phyloP scores from a whole-genome alignment of 2,797 vertebrate species.

The Salarias fasciatus region DNA sequence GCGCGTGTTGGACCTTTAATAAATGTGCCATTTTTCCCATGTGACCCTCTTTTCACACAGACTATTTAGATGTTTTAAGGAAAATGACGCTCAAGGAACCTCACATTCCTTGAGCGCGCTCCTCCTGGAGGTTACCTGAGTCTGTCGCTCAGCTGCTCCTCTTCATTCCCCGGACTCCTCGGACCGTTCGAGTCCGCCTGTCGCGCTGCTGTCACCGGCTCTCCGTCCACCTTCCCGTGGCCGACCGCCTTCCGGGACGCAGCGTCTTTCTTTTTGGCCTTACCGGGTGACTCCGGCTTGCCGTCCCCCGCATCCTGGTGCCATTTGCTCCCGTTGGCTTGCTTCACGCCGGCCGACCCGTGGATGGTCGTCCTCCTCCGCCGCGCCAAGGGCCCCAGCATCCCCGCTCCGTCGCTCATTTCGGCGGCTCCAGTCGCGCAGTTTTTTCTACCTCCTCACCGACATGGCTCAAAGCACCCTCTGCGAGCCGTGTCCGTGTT shows the following conservation, averaged over 20 bases:
- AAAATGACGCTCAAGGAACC: no score
- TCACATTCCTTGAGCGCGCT: not conserved
- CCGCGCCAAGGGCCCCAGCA: conserved; percentile 68
- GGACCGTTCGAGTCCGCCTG: conserved; percentile 16
- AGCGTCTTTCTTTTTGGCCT: conserved; percentile 31
- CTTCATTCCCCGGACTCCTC: conserved; percentile 58
- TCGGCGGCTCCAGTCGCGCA: conserved; percentile 30
- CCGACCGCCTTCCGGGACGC: conserved; percentile 14
- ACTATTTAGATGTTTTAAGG: no score
- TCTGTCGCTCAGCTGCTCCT: conserved; percentile 61
- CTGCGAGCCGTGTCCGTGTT: not conserved
- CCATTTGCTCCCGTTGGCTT: conserved; percentile 68
- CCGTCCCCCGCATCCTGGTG: conserved; percentile 51
- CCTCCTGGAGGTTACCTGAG: conserved; percentile 69
- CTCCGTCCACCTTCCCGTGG: conserved; percentile 44
- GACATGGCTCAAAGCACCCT: conserved; percentile 39
- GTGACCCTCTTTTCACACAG: no score
- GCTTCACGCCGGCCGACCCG: conserved; percentile 37
- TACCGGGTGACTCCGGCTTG: conserved; percentile 27
- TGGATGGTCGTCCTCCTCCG: conserved; percentile 77
- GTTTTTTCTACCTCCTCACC: conserved; percentile 28
- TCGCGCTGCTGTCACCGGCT: conserved; percentile 23
- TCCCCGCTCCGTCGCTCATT: conserved; percentile 79
- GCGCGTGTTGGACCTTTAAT: no score
- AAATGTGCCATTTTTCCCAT: no score